A percentile compares a stretch with the other conserved stretches of the same genome.
Conservation (phyloP, 2,888 invertebrate species). For the Polydrusus cervinus region DNA sequence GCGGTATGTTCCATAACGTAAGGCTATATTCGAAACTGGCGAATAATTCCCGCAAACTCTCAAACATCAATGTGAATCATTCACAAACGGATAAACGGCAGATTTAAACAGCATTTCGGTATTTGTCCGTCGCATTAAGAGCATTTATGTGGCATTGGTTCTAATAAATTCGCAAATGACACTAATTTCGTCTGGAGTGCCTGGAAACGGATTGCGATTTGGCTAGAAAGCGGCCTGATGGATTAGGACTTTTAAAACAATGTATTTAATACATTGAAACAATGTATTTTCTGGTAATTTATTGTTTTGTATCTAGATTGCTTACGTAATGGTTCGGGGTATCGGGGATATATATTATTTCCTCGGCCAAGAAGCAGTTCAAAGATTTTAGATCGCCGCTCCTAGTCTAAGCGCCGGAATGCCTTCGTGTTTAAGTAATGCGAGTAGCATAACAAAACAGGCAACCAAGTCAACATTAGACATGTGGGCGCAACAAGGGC, state of each 20-base stretch:
- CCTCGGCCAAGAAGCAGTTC: too few species aligned
- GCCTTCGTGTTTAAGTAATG: too few species aligned
- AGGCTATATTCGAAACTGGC: constrained; percentile 27
- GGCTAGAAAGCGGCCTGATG: neutral
- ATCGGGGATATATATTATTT: too few species aligned
- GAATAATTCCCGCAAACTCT: constrained; percentile 41
- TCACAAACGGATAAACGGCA: constrained; percentile 39
- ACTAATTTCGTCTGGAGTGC: constrained; percentile 33
- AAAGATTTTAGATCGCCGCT: too few species aligned
- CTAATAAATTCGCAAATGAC: constrained; percentile 44
- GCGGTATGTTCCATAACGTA: constrained; percentile 1
- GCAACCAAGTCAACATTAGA: too few species aligned
- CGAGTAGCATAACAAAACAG: too few species aligned
- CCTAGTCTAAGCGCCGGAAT: too few species aligned
- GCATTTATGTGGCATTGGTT: constrained; percentile 44
- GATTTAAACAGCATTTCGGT: constrained; percentile 50
- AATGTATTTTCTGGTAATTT: too few species aligned
- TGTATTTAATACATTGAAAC: neutral
- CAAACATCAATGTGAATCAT: constrained; percentile 51
- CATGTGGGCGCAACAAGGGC: too few species aligned
- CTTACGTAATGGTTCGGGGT: too few species aligned
- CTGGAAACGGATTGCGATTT: constrained; percentile 9
- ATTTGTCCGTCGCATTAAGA: constrained; percentile 46
- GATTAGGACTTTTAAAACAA: neutral
- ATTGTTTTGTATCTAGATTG: too few species aligned